Evolutionary conservation across 2,113 vertebrate genomes (phyloP).

Genomic region (Corythoichthys haematopterus): DNA sequence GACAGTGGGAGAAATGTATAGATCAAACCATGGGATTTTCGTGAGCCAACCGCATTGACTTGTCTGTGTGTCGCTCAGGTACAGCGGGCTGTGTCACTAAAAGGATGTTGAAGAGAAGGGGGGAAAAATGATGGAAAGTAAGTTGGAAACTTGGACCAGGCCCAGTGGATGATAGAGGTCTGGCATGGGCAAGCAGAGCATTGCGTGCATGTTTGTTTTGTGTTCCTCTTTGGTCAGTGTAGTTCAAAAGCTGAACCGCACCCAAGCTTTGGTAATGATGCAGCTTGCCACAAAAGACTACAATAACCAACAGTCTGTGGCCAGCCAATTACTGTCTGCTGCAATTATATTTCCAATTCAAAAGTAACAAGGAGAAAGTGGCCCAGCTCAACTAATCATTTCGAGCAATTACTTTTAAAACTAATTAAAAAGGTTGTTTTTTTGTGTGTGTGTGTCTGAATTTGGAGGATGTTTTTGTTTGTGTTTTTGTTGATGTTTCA

Average conservation of each 20-base stretch:
- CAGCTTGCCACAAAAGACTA: slow-evolving; percentile 65
- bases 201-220: slow-evolving; percentile 73
- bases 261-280: slow-evolving; percentile 72
- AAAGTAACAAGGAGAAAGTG: slow-evolving; percentile 69
- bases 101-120: slow-evolving; percentile 27
- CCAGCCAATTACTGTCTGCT: slow-evolving; percentile 73
- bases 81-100: slow-evolving; percentile 16
- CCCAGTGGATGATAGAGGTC: slow-evolving; percentile 47
- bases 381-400: slow-evolving; percentile 76
- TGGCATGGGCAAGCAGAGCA: slow-evolving; percentile 60
- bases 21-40: no score
- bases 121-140: slow-evolving; percentile 37
- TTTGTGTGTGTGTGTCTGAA: slow-evolving; percentile 48
- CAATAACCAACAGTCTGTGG: slow-evolving; percentile 73
- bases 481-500: slow-evolving; percentile 70
- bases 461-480: slow-evolving; percentile 51
- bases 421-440: slow-evolving; percentile 61
- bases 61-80: slow-evolving; percentile 47
- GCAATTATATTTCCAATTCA: slow-evolving; percentile 77
- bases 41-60: background rate
- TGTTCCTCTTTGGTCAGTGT: slow-evolving; percentile 66
- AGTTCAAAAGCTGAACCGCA: slow-evolving; percentile 71
- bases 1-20: no score
- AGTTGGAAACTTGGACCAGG: slow-evolving; percentile 58
- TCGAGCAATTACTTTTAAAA: slow-evolving; percentile 77